These are phyloP conservation scores for Lepus americanus DNA, from an alignment of 2,113 vertebrate species.

Conservation along the genomic window DNA sequence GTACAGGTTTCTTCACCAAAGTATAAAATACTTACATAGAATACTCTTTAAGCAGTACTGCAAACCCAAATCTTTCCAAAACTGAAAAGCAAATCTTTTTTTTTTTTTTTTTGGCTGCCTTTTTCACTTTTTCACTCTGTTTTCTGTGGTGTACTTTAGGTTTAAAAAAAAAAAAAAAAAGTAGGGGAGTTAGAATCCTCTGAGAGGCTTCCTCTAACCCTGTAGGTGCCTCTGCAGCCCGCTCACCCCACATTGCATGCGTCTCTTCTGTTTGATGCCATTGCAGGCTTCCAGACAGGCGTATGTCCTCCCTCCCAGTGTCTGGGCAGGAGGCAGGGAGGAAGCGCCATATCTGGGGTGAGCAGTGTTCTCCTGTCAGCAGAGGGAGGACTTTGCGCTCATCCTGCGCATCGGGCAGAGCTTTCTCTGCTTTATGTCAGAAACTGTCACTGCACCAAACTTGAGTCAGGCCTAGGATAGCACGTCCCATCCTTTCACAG, in stretches of 20 bases:
- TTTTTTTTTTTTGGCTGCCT: too few relatives aligned
- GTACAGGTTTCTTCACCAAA: slow-evolving; percentile 18
- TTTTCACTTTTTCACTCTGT: too few relatives aligned
- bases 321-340: not conserved
- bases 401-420: not conserved
- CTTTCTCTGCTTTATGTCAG: not conserved
- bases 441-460: not conserved
- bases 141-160: too few relatives aligned
- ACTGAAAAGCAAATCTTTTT: not conserved
- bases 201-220: slow-evolving; percentile 37
- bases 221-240: not conserved
- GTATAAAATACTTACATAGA: slow-evolving; percentile 23
- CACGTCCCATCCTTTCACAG: not conserved
- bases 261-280: slow-evolving; percentile 12
- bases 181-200: not conserved
- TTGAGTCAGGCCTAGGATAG: not conserved
- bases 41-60: slow-evolving; percentile 50
- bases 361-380: not conserved
- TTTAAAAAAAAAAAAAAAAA: not conserved
- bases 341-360: not conserved
- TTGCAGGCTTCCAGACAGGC: not conserved
- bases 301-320: not conserved
- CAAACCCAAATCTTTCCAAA: not conserved
- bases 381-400: not conserved
- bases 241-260: not conserved